Conservation (phyloP, 2,888 invertebrate species). For the Eumacrocentrus americanus region DNA sequence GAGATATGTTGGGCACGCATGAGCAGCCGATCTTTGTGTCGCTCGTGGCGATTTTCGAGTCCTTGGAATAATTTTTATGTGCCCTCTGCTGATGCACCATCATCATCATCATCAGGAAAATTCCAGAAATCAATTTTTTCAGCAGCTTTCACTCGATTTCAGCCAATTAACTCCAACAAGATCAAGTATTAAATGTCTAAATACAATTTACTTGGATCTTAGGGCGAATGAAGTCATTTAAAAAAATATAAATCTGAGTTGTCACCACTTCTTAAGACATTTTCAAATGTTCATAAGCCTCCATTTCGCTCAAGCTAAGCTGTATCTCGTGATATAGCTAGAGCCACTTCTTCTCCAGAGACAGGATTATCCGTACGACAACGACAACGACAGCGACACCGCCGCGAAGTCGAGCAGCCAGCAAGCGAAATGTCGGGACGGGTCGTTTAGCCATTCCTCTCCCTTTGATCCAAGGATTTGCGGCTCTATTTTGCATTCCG, state of each 20-base stretch:
- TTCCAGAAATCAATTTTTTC: too few relatives aligned
- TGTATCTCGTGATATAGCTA: background rate
- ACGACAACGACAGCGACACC: conserved; percentile 35
- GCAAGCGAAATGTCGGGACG: conserved; percentile 51
- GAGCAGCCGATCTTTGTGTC: background rate
- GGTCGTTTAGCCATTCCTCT: conserved; percentile 44
- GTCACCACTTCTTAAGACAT: too few relatives aligned
- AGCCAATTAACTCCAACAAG: too few relatives aligned
- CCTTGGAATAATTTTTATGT: background rate
- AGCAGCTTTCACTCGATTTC: too few relatives aligned
- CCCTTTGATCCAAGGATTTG: conserved; percentile 55
- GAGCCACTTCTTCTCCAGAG: background rate
- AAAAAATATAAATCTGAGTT: too few relatives aligned
- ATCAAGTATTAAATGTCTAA: too few relatives aligned
- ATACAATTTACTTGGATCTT: too few relatives aligned
- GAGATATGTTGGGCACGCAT: background rate
- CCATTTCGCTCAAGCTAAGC: background rate
- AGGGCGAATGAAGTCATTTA: too few relatives aligned
- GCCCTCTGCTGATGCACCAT: too few relatives aligned
- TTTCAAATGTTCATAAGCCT: background rate
- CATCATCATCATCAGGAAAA: too few relatives aligned
- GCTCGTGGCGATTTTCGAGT: background rate
- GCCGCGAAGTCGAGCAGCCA: conserved; percentile 31
- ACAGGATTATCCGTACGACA: conserved; percentile 38
- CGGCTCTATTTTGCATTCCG: conserved; percentile 58